Evolutionary conservation across 2,888 invertebrate species (phyloP), one percentile per base, ranked within the genome.

Genomic region (Syrista parreyssii): DNA sequence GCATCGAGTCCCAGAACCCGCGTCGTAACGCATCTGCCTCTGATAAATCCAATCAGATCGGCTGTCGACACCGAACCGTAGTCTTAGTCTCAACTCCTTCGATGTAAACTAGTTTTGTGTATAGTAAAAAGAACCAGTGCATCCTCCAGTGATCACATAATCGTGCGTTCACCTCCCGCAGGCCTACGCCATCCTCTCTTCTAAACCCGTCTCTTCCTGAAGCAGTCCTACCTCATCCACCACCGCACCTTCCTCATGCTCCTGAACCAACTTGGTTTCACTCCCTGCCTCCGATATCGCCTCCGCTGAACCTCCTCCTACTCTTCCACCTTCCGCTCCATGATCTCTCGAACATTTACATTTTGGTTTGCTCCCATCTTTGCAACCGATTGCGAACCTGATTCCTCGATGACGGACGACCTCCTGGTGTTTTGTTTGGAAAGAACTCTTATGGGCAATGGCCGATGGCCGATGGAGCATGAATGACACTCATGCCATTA

Each of bases 101-200:
- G 83, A 83, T 87, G 87, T 87, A 88, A 89, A 89, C 88, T 86
- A 88, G 89, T 88, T 88, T 88, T 84, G 83, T 81, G 84, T 80
- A 74, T 71, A 79, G 82, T 79, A 78, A 81, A 84, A 84, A 81
- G 83, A 84, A 83, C 79, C 74, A 81, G 86, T 85, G 86, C 88
- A 88, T 89, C 88, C 88, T 88, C 84, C 84, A 86, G 86, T 89
- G 89, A 89, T 89, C 89, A 88, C 88, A 89, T 89, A 89, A 89
- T 89, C 89, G 89, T 89, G 86, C 89, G 84, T 89, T 89, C 88
- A 89, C 89, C 89, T 86, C 86, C 78, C 36, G 79, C 82, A 80
- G 82, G 82, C 82, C 84, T 85, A 81, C 80, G 80, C 85, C 79
- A 80, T 85, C 82, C 82, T 84, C 80, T 78, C 75, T 23, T 40